Base-by-base conservation (phyloP, 2,113 vertebrate species). In the Albula goreensis region DNA sequence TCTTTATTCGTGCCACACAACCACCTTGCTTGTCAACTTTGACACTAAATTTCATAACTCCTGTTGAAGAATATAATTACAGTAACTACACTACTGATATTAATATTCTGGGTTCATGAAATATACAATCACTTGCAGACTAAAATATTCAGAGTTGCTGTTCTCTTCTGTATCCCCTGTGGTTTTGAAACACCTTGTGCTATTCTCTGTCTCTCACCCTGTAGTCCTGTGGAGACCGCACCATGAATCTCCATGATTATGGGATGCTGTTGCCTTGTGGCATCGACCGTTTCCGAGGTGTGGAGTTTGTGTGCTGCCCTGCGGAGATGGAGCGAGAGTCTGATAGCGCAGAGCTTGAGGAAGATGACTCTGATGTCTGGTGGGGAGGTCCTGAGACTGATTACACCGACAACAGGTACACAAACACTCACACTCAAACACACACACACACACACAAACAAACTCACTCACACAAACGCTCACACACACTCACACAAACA, bases 301-400 rank as follows among this genome's bases (percentile, higher is more conserved):
- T 99, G 63, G 98, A 99, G 94, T 99, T 99, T 2, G 98, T 99
- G 2, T 99, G 98, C 90, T 99, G 98, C 90, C 97, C 98, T 0
- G 94, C 96, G 0, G 97, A 98, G 85, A 96, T 93, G 0, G 97
- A 98, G 90, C 96, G 92, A 0, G 89, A 97, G 48, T 70, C 90
- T 0, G 97, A 99, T 87, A 97, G 96, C 5, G 93, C 94, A 0
- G 97, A 98, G 9, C 95, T 95, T 1, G 97, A 99, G 53, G 96
- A 97, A 5, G 98, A 99, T 50, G 98, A 99, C 88, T 99, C 98
- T 0, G 98, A 99, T 50, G 98, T 99, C 70, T 99, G 98, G 98
- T 99, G 98, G 98, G 98, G 98, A 0, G 98, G 98, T 8, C 97
- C 97, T 0, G 98, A 99, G 90, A 93, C 97, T 0, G 98, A 99